Evolutionary conservation across 2,113 vertebrate genomes (phyloP).

Genomic region (Silurus meridionalis): DNA sequence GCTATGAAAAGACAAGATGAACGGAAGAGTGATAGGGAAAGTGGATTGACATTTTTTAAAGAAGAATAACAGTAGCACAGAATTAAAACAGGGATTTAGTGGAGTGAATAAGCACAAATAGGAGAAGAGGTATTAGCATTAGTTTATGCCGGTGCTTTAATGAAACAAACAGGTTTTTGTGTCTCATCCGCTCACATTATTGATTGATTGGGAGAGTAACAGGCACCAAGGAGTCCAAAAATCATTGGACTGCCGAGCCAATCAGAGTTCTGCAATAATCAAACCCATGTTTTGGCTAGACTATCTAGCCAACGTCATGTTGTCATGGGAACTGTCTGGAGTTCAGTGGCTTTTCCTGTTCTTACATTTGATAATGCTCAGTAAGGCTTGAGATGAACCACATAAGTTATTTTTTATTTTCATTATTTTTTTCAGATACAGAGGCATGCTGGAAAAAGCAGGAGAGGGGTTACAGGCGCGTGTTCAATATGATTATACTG

Average conservation of each 20-base stretch:
- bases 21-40: background rate
- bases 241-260: constrained; percentile 5
- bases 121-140: constrained; percentile 53
- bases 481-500: constrained; percentile 34
- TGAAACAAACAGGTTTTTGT: constrained; percentile 65
- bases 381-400: background rate
- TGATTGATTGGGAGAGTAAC: constrained; percentile 65
- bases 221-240: constrained; percentile 42
- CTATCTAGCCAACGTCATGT: constrained; percentile 19
- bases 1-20: constrained; percentile 11
- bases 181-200: constrained; percentile 61
- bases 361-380: background rate
- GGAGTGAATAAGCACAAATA: constrained; percentile 19
- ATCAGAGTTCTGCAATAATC: constrained; percentile 12
- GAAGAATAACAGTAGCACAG: constrained; percentile 12
- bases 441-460: constrained; percentile 19
- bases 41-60: constrained; percentile 9
- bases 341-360: constrained; percentile 37
- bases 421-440: constrained; percentile 5
- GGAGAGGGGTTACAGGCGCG: background rate
- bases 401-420: background rate
- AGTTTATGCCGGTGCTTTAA: constrained; percentile 61
- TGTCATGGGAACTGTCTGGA: constrained; percentile 27
- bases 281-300: constrained; percentile 19
- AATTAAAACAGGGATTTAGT: constrained; percentile 31